Percentiles rank a stretch among this genome's conserved stretches.
Evolutionary conservation across 35 echinoderm and acorn worm species (phyloP).

Genomic region (Acanthaster planci): DNA sequence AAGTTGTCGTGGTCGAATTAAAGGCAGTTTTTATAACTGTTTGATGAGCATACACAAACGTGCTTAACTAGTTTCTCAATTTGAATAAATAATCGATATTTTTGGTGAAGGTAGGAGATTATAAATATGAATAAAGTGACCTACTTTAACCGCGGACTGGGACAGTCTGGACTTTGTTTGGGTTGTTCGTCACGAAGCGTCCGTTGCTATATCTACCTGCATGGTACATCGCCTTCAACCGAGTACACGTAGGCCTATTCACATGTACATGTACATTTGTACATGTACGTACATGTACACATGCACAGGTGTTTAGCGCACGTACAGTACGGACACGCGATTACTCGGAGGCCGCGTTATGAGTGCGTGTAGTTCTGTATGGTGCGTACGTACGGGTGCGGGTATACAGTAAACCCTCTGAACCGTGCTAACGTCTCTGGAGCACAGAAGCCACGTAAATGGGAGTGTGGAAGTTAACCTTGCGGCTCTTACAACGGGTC

Average conservation of each 20-base stretch:
- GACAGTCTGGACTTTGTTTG: conserved; percentile 20
- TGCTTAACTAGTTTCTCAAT: too few relatives aligned
- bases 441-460: too few relatives aligned
- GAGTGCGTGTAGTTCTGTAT: background rate
- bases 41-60: too few relatives aligned
- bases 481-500: too few relatives aligned
- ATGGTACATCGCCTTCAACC: background rate
- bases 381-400: too few relatives aligned
- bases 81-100: background rate
- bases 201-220: conserved; percentile 21
- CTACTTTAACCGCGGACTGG: background rate
- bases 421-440: background rate
- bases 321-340: too few relatives aligned
- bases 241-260: background rate
- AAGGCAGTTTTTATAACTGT: too few relatives aligned
- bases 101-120: too few relatives aligned
- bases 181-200: conserved; percentile 13
- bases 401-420: background rate
- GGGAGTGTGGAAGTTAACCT: too few relatives aligned
- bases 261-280: too few relatives aligned
- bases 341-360: background rate
- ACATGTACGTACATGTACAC: too few relatives aligned
- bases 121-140: background rate
- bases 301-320: too few relatives aligned
- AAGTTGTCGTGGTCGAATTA: background rate